Percentiles rank a stretch among this genome's conserved stretches.
These are phyloP conservation scores for Scatophagus argus DNA, from an alignment of 2,113 vertebrate genomes.

Conservation along the genomic window DNA sequence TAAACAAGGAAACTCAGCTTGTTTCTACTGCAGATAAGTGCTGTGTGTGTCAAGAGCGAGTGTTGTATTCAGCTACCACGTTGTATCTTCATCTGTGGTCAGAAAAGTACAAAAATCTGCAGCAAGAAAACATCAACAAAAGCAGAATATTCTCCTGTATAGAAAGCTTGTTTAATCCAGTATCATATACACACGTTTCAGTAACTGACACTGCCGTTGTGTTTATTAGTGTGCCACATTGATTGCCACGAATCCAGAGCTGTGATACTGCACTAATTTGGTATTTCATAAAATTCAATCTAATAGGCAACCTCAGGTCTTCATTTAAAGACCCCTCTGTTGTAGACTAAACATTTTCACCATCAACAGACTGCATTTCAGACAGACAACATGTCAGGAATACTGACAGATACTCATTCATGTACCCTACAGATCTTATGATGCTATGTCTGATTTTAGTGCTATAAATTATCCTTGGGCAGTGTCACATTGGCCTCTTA, in stretches of 20 bases:
- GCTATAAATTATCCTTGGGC: constrained; percentile 19
- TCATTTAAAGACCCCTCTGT: background rate
- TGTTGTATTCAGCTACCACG: constrained; percentile 12
- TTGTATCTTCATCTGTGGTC: background rate
- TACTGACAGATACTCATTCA: background rate
- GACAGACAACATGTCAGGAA: constrained; percentile 3
- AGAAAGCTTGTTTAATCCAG: background rate
- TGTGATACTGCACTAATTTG: constrained; percentile 12
- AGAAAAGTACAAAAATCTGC: background rate
- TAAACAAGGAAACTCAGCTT: constrained; percentile 25
- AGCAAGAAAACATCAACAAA: background rate
- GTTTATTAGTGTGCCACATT: background rate
- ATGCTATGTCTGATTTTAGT: constrained; percentile 19
- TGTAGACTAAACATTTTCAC: constrained; percentile 1
- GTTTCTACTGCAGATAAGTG: constrained; percentile 12
- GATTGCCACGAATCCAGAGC: constrained; percentile 1
- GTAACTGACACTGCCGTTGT: background rate
- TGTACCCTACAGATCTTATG: background rate
- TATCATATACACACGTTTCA: constrained; percentile 12
- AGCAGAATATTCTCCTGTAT: background rate
- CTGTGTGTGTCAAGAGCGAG: background rate
- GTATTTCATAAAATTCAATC: background rate
- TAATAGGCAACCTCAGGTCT: constrained; percentile 4
- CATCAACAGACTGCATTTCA: constrained; percentile 16
- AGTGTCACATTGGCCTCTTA: constrained; percentile 15